phyloP scores from a whole-genome alignment of 2,113 vertebrate genomes.

The Garra rufa region DNA sequence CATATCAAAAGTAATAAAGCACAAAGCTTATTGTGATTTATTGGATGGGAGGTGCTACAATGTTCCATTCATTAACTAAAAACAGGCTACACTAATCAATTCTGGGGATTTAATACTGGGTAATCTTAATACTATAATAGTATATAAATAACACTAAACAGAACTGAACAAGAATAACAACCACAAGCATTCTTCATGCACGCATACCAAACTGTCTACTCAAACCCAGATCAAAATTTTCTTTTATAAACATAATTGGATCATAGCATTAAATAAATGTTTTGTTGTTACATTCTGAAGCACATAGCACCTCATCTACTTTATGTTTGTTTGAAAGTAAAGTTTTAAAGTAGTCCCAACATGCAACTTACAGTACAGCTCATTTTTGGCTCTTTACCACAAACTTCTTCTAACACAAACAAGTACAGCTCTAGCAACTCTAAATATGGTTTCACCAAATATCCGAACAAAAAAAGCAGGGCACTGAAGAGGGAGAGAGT shows the following conservation, averaged over 20 bases:
- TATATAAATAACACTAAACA: not conserved
- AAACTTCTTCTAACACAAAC: not conserved
- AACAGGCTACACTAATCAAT: too few relatives aligned
- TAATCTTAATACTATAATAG: not conserved
- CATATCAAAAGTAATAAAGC: too few relatives aligned
- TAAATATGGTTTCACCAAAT: slow-evolving; percentile 30
- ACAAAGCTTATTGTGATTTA: too few relatives aligned
- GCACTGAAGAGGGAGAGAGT: slow-evolving; percentile 18
- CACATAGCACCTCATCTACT: not conserved
- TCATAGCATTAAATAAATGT: not conserved
- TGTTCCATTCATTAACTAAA: too few relatives aligned
- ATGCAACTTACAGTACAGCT: not conserved
- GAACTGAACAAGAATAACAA: not conserved
- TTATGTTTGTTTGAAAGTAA: not conserved
- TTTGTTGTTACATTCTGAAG: not conserved
- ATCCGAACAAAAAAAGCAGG: slow-evolving; percentile 29
- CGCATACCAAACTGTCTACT: not conserved
- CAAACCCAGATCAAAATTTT: not conserved
- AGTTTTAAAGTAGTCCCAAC: not conserved
- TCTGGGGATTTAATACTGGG: too few relatives aligned
- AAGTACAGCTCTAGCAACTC: slow-evolving; percentile 5
- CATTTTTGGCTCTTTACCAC: not conserved
- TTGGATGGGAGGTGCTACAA: too few relatives aligned
- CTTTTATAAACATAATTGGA: not conserved
- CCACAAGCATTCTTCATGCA: not conserved